Evolutionary conservation across 2,888 invertebrate genomes (phyloP).

Genomic region (Odontocolon sp.): DNA sequence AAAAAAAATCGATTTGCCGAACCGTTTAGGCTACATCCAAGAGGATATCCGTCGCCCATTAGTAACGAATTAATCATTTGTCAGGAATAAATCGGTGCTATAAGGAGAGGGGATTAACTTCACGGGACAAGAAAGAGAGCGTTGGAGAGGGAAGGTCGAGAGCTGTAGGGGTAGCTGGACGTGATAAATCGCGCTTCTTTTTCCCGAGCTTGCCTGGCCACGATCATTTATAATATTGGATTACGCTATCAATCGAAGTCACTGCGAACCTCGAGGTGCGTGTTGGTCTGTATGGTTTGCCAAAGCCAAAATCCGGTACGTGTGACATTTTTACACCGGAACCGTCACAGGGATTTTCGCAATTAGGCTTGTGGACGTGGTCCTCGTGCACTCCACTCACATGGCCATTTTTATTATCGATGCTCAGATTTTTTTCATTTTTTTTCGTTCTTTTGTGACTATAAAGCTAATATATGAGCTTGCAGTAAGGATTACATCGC

Average conservation of each 20-base stretch:
- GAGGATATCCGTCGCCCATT: slow-evolving; percentile 56
- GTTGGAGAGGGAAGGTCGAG: not conserved
- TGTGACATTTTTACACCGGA: slow-evolving; percentile 25
- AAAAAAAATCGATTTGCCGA: slow-evolving; percentile 49
- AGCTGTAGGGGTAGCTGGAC: slow-evolving; percentile 35
- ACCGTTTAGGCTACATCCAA: slow-evolving; percentile 41
- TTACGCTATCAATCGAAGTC: slow-evolving; percentile 74
- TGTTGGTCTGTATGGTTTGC: not conserved
- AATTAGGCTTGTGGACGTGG: not conserved
- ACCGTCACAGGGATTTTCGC: not conserved
- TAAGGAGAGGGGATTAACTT: slow-evolving; percentile 70
- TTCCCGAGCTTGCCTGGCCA: slow-evolving; percentile 52
- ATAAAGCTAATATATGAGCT: too few relatives aligned
- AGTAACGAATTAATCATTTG: slow-evolving; percentile 68
- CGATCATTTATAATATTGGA: slow-evolving; percentile 73
- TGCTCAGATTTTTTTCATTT: too few relatives aligned
- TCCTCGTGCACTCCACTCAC: not conserved
- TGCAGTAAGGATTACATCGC: not conserved
- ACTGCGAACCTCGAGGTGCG: slow-evolving; percentile 47
- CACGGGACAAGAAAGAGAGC: slow-evolving; percentile 60
- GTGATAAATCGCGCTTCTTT: slow-evolving; percentile 71
- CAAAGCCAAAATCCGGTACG: slow-evolving; percentile 10
- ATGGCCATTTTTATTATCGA: not conserved
- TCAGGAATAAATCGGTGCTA: slow-evolving; percentile 70
- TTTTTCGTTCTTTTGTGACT: not conserved